phyloP scores from a whole-genome alignment of 1,140 invertebrate genomes.

The Pristionchus pacificus region DNA sequence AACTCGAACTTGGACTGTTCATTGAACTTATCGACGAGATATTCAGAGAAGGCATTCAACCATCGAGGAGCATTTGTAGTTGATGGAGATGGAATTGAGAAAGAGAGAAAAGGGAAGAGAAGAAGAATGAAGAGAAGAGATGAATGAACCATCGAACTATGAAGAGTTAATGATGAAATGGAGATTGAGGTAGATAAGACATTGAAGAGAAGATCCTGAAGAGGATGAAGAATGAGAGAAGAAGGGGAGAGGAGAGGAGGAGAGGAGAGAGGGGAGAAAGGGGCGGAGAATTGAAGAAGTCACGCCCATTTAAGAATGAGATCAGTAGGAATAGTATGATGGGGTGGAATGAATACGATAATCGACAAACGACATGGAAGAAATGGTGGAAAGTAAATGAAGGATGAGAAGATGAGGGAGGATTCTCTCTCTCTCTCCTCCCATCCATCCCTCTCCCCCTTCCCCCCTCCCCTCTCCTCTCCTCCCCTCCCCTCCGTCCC shows the following conservation, averaged over 20 bases:
- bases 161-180: neutral
- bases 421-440: conserved; percentile 8
- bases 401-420: conserved; percentile 18
- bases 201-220: neutral
- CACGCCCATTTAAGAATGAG: neutral
- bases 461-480: neutral
- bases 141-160: conserved; percentile 4
- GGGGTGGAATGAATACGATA: neutral
- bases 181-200: neutral
- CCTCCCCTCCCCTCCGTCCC: too few relatives aligned
- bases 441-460: conserved; percentile 12
- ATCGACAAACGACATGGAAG: conserved; percentile 13
- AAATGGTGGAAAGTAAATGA: conserved; percentile 19
- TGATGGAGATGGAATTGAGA: too few relatives aligned
- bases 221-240: too few relatives aligned
- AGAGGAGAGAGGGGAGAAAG: neutral
- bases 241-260: too few relatives aligned
- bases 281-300: conserved; percentile 10
- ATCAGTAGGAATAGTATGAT: neutral
- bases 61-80: too few relatives aligned
- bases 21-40: too few relatives aligned
- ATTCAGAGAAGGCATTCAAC: too few relatives aligned
- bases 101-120: too few relatives aligned
- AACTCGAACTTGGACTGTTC: too few relatives aligned
- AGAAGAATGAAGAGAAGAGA: conserved; percentile 12